Evolutionary conservation across 1,140 invertebrate species (phyloP).

Genomic region (Pachyrhynchus sulphureomaculatus): DNA sequence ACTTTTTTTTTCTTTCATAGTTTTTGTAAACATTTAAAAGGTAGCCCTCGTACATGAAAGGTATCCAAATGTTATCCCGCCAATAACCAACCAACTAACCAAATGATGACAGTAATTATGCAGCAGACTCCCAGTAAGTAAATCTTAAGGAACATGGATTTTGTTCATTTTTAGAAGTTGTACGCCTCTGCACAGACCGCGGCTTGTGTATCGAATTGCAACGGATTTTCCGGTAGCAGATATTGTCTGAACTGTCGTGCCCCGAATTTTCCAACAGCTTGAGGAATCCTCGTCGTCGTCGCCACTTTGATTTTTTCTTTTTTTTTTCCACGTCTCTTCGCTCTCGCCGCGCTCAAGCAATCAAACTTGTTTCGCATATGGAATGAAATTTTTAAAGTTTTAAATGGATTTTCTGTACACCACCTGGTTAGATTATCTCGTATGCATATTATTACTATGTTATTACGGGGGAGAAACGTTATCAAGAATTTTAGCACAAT

Average conservation of each 20-base stretch:
- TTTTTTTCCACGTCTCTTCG: constrained; percentile 1
- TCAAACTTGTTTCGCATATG: constrained; percentile 24
- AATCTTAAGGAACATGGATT: too few species aligned
- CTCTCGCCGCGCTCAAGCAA: constrained; percentile 2
- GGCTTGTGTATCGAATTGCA: constrained; percentile 22
- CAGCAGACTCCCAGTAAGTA: too few species aligned
- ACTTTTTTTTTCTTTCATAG: too few species aligned
- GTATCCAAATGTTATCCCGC: too few species aligned
- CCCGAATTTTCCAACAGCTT: constrained; percentile 16
- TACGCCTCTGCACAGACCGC: neutral
- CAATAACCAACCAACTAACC: too few species aligned
- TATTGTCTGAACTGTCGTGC: constrained; percentile 25
- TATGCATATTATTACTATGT: too few species aligned
- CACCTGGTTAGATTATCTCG: constrained; percentile 7
- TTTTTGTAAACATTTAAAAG: too few species aligned
- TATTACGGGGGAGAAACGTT: too few species aligned
- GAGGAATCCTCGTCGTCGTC: constrained; percentile 12
- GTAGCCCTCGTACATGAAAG: too few species aligned
- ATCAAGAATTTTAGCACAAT: too few species aligned
- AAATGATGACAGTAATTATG: too few species aligned
- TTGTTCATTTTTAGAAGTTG: too few species aligned
- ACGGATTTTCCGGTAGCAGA: constrained; percentile 17
- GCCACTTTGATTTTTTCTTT: constrained; percentile 5
- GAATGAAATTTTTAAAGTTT: constrained; percentile 16
- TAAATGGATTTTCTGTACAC: constrained; percentile 5